Evolutionary conservation across 2,888 invertebrate species (phyloP).

Genomic region (Ernsta delagoae): DNA sequence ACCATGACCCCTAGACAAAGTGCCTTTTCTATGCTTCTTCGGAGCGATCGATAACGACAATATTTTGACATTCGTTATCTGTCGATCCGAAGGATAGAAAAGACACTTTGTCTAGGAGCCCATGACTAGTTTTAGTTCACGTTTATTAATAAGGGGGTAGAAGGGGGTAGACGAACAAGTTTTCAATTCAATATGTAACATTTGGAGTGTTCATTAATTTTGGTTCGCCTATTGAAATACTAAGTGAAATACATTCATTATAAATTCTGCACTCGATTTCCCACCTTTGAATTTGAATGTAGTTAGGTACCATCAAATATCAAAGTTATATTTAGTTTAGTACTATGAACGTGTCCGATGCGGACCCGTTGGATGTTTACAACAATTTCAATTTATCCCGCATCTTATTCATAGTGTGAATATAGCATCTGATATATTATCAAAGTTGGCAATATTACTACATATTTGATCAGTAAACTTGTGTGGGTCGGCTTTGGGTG

Average conservation of each 20-base stretch:
- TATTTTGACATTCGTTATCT: too few relatives aligned
- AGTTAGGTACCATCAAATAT: neutral
- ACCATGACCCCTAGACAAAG: too few relatives aligned
- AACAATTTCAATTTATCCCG: constrained; percentile 4
- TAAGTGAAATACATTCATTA: constrained; percentile 1
- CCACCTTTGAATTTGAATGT: neutral
- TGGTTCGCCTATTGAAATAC: neutral
- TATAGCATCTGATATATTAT: neutral
- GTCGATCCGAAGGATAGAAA: too few relatives aligned
- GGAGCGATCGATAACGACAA: too few relatives aligned
- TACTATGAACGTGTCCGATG: neutral
- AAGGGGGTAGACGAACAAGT: neutral
- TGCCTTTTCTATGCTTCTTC: too few relatives aligned
- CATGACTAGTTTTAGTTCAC: too few relatives aligned
- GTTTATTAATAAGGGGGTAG: too few relatives aligned
- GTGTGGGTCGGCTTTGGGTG: too few relatives aligned
- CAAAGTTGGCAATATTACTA: neutral
- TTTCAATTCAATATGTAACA: neutral
- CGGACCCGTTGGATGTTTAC: neutral
- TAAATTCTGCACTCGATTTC: neutral
- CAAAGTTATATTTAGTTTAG: constrained; percentile 1
- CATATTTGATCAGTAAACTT: neutral
- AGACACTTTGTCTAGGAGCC: too few relatives aligned
- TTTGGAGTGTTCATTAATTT: neutral
- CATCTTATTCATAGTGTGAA: constrained; percentile 2